phyloP scores from a whole-genome alignment of 2,797 vertebrate genomes.

The Hozukius guyotensis region DNA sequence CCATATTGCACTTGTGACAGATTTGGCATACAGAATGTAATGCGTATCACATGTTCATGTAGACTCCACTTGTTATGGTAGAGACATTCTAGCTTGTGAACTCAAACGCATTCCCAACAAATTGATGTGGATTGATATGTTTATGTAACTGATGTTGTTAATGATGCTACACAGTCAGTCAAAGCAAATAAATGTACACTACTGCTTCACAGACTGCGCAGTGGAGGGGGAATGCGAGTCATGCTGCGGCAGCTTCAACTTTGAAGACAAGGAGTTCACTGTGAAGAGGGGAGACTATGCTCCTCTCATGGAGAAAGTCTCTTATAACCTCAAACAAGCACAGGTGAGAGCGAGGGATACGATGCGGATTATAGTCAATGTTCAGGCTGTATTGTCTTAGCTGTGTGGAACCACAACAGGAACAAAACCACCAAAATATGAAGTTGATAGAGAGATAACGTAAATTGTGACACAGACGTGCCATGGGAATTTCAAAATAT shows the following conservation, averaged over 20 bases:
- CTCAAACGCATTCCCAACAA: neutral
- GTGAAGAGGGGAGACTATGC: slow-evolving; percentile 91
- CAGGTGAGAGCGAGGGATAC: slow-evolving; percentile 74
- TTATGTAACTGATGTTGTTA: neutral
- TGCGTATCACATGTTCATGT: neutral
- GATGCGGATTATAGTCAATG: neutral
- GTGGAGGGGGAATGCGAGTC: slow-evolving; percentile 81
- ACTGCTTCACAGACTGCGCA: slow-evolving; percentile 76
- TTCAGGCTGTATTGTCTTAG: neutral
- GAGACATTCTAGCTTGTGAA: neutral
- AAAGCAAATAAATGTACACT: neutral
- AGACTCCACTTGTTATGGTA: neutral
- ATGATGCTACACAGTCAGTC: neutral
- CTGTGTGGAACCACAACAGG: neutral
- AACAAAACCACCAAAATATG: neutral
- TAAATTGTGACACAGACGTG: too few relatives aligned
- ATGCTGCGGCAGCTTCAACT: slow-evolving; percentile 84
- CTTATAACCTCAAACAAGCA: slow-evolving; percentile 86
- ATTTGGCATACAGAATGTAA: neutral
- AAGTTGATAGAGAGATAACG: neutral
- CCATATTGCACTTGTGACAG: neutral
- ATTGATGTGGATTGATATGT: neutral
- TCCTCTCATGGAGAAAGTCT: slow-evolving; percentile 88
- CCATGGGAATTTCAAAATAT: too few relatives aligned
- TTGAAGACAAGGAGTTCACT: slow-evolving; percentile 84